Base-by-base conservation (phyloP, 1,140 invertebrate genomes). In the Caenorhabditis elegans region DNA sequence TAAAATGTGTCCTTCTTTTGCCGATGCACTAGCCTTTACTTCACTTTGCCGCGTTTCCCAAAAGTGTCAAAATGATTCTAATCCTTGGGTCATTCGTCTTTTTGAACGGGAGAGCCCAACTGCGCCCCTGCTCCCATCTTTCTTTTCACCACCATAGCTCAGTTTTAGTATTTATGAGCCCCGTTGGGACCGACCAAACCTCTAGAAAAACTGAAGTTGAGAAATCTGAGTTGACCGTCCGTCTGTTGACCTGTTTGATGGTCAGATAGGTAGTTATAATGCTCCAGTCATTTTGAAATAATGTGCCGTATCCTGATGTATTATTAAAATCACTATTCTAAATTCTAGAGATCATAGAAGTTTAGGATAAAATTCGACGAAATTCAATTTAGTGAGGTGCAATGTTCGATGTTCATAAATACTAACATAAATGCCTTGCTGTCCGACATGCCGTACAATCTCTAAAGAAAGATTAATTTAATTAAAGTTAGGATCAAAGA, bases 51-150 rank as follows among this genome's bases (percentile, higher is more conserved):
- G 10, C 5, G 17, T 70, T 70, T 70, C 60, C 22, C 60, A 70
- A 70, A 70, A 43, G 60, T 70, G 60, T 70, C 60, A 70, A 70
- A 70, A 70, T 70, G 60, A 70, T 70, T 70, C 60, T 70, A 70
- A 70, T 70, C 60, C 60, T 43, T 39, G 31, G 60, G 60, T 70
- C 60, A 70, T 70, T 70, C 34, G 34, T 39, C 60, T 43, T 70
- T 70, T 13, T 22, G 60, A 70, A 70, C 60, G 60, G 34, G 34
- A 43, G 60, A 5, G 28, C 34, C 60, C 11, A 13, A 24, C 19
- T 5, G 49, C 6, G 19, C 49, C 49, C 10, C 28, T n/a, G 34
- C n/a, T 5, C 34, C 13, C 34, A 70, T 70, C 19, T 70, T 39
- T 39, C 60, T 34, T 60, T 60, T 60, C 55, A 60, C 55, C 60